phyloP scores from a whole-genome alignment of 2,888 invertebrate genomes.

The Zonitis immaculata region DNA sequence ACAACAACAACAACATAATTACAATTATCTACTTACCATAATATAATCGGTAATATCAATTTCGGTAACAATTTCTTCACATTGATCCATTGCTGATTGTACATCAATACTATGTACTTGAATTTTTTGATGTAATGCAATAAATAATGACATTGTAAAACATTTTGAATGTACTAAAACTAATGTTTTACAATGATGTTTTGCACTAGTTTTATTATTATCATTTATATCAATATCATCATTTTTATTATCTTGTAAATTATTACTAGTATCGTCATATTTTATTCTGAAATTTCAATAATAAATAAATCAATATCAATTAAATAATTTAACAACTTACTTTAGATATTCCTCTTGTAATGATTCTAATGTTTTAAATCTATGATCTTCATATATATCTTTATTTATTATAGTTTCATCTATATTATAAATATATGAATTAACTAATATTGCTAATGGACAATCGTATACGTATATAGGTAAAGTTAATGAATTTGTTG shows the following conservation, averaged over 20 bases:
- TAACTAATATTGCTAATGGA: conserved; percentile 56
- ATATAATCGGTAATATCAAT: conserved; percentile 68
- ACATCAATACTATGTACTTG: conserved; percentile 60
- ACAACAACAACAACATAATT: background rate
- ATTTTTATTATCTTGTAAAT: conserved; percentile 51
- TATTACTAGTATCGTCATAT: conserved; percentile 43
- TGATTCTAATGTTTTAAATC: conserved; percentile 48
- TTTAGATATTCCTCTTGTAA: conserved; percentile 39
- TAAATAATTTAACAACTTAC: conserved; percentile 21
- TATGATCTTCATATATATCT: conserved; percentile 54
- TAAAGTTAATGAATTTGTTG: conserved; percentile 34
- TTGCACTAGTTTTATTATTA: conserved; percentile 37
- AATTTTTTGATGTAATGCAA: conserved; percentile 57
- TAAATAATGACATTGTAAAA: conserved; percentile 59
- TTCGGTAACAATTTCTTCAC: conserved; percentile 62
- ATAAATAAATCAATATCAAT: background rate
- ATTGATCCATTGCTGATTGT: conserved; percentile 65
- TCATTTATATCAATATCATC: conserved; percentile 46
- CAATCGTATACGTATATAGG: conserved; percentile 69
- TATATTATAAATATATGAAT: conserved; percentile 46
- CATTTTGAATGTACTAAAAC: conserved; percentile 58
- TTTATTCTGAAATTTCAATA: conserved; percentile 41
- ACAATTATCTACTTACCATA: conserved; percentile 35
- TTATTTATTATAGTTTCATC: conserved; percentile 32
- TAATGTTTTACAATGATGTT: conserved; percentile 57